A percentile compares a stretch with the other conserved stretches of the same genome.
phyloP scores from a whole-genome alignment of 2,797 vertebrate species.

The Gobionotothen gibberifrons region DNA sequence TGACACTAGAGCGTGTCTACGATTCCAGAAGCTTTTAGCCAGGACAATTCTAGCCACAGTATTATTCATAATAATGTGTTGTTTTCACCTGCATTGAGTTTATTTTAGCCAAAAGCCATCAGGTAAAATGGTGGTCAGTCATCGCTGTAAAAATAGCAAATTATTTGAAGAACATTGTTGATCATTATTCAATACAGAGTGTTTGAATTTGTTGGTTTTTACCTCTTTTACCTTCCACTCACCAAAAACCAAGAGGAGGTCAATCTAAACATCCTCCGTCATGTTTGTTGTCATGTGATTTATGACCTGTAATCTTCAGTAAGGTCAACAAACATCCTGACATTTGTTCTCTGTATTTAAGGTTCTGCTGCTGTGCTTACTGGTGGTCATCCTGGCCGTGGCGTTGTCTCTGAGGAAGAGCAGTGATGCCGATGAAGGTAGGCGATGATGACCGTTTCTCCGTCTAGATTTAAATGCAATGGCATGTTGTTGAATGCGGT shows the following conservation, averaged over 20 bases:
- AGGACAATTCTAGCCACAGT: not conserved
- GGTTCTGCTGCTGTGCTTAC: constrained; percentile 89
- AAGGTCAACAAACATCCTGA: not conserved
- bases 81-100: not conserved
- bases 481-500: not conserved
- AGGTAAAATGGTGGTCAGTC: not conserved
- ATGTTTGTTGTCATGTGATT: not conserved
- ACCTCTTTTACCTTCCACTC: not conserved
- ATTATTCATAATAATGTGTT: not conserved
- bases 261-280: not conserved
- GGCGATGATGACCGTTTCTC: not conserved
- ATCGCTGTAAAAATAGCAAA: not conserved
- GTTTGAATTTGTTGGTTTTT: constrained; percentile 2
- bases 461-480: not conserved
- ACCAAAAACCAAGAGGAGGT: not conserved
- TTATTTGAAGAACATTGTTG: not conserved
- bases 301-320: not conserved
- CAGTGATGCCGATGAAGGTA: constrained; percentile 86
- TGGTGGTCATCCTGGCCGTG: constrained; percentile 88
- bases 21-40: not conserved
- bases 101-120: too few species aligned
- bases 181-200: not conserved
- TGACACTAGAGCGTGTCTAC: not conserved
- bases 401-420: constrained; percentile 86
- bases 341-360: constrained; percentile 63